Evolutionary conservation across 2,113 vertebrate species (phyloP).

Genomic region (Hypanus sabinus): DNA sequence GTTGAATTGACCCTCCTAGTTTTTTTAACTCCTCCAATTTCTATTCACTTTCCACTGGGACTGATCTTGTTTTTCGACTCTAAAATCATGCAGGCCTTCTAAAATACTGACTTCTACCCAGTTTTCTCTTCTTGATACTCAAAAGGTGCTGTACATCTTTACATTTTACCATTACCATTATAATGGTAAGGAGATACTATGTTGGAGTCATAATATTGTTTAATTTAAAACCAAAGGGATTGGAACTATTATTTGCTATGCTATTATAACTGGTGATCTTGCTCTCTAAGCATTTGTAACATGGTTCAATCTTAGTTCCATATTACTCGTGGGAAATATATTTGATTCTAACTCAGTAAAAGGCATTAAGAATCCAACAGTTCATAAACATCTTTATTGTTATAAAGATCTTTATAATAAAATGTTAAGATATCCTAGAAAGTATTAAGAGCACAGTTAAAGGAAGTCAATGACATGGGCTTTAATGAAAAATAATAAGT

Average conservation of each 20-base stretch:
- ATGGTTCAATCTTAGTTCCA: not conserved
- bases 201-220: not conserved
- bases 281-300: not conserved
- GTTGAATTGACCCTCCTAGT: not conserved
- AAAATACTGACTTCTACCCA: not conserved
- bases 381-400: not conserved
- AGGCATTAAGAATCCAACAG: not conserved
- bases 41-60: too few species aligned
- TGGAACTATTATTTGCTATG: not conserved
- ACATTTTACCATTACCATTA: too few species aligned
- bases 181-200: too few species aligned
- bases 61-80: not conserved
- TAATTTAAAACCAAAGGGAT: not conserved
- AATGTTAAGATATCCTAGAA: not conserved
- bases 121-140: not conserved
- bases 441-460: not conserved
- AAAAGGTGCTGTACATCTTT: too few species aligned
- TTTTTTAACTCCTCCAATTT: not conserved
- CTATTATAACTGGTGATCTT: not conserved
- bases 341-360: not conserved
- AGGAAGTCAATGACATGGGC: not conserved
- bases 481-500: not conserved
- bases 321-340: not conserved
- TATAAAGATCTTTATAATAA: not conserved
- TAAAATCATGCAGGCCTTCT: not conserved